Conservation (phyloP, 1,140 invertebrate genomes). For the Saxidomus purpurata region DNA sequence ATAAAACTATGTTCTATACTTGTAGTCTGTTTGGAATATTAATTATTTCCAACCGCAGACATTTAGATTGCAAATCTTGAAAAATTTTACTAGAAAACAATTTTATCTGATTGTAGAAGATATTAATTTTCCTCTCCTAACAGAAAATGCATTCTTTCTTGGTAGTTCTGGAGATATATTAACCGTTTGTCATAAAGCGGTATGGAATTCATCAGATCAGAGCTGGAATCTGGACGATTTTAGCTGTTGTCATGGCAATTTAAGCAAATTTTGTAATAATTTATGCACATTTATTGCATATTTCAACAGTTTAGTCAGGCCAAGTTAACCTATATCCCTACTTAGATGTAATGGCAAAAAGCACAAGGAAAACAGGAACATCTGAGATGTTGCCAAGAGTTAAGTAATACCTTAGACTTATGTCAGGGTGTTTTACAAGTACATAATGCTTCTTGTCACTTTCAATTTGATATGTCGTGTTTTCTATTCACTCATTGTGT, state of each 20-base stretch:
- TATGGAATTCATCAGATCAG: too few species aligned
- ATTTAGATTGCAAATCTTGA: too few species aligned
- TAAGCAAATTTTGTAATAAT: not conserved
- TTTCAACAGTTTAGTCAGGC: not conserved
- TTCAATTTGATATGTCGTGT: not conserved
- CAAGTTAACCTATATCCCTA: not conserved
- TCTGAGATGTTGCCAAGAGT: not conserved
- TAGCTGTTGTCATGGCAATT: not conserved
- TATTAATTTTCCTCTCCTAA: not conserved
- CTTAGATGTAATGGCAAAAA: not conserved
- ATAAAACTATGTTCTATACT: too few species aligned
- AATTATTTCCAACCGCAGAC: too few species aligned
- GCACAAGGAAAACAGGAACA: not conserved
- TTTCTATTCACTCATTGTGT: not conserved
- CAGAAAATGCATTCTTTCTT: not conserved
- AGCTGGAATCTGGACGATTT: not conserved
- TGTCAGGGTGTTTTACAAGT: conserved; percentile 21
- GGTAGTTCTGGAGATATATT: too few species aligned
- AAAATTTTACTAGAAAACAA: too few species aligned
- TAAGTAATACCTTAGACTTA: conserved; percentile 7
- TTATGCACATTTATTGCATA: not conserved
- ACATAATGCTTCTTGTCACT: conserved; percentile 5
- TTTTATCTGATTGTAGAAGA: too few species aligned
- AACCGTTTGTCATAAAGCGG: not conserved
- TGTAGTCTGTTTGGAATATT: too few species aligned